These are phyloP conservation scores for Mystacides longicornis DNA, from an alignment of 2,888 invertebrate genomes.

Conservation along the genomic window DNA sequence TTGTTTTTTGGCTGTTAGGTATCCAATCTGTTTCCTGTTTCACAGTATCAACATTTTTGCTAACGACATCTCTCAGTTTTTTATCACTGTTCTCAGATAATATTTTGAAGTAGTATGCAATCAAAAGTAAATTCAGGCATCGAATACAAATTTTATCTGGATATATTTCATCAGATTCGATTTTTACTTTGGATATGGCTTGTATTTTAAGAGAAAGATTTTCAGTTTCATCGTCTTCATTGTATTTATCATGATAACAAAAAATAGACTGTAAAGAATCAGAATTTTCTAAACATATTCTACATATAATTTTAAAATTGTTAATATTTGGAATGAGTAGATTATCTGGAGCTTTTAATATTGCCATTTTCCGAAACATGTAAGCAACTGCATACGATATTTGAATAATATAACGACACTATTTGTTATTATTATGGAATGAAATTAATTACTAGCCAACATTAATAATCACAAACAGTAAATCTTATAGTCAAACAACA, in stretches of 20 bases:
- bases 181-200: neutral
- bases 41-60: neutral
- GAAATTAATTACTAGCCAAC: no score
- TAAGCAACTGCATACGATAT: no score
- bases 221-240: neutral
- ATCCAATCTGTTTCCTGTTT: no score
- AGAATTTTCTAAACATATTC: neutral
- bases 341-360: no score
- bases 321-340: no score
- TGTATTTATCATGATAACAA: neutral
- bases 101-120: slow-evolving; percentile 2
- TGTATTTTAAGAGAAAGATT: slow-evolving; percentile 1
- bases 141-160: slow-evolving; percentile 8
- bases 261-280: neutral
- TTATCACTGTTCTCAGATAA: slow-evolving; percentile 3
- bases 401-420: no score
- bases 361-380: no score
- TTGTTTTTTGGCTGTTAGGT: no score
- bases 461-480: no score
- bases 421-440: no score
- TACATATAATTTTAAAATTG: neutral
- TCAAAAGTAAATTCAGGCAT: slow-evolving; percentile 6
- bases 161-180: neutral
- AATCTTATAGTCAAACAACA: no score
- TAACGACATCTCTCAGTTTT: slow-evolving; percentile 5